A percentile compares a stretch with the other conserved stretches of the same genome.
Conservation (phyloP, 2,797 vertebrate genomes). For the Tragelaphus eurycerus region DNA sequence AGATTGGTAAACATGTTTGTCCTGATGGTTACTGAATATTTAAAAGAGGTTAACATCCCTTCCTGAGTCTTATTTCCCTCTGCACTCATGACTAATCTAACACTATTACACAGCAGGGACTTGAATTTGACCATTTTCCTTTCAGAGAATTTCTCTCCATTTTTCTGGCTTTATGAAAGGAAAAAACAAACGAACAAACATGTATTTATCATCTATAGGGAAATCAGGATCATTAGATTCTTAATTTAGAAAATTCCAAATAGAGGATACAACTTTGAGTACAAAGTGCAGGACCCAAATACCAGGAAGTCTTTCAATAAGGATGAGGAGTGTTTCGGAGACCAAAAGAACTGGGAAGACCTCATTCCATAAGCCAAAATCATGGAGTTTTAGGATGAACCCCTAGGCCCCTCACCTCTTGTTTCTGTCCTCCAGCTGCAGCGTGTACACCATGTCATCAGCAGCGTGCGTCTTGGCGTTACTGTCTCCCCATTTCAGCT, state of each 20-base stretch:
- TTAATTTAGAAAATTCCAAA: not conserved
- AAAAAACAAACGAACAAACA: constrained; percentile 11
- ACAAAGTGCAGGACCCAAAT: not conserved
- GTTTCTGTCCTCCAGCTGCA: constrained; percentile 97
- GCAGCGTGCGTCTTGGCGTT: constrained; percentile 85
- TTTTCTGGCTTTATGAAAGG: constrained; percentile 28
- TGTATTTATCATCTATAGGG: not conserved
- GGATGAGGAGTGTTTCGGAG: not conserved
- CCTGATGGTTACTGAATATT: constrained; percentile 61
- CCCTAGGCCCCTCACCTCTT: constrained; percentile 86
- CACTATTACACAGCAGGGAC: not conserved
- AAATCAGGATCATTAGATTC: not conserved
- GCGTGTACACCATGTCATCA: constrained; percentile 91
- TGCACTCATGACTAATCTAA: constrained; percentile 28
- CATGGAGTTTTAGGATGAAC: fast-evolving
- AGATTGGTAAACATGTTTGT: constrained; percentile 71
- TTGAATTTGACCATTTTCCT: constrained; percentile 26
- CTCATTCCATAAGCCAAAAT: fast-evolving
- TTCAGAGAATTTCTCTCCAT: constrained; percentile 32
- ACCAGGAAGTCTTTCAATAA: not conserved
- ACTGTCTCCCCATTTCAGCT: constrained; percentile 97
- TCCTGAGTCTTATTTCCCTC: not conserved
- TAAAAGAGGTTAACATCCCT: constrained; percentile 51
- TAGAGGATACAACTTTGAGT: not conserved
- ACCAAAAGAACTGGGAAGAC: not conserved